Evolutionary conservation across 2,888 invertebrate species (phyloP).

Genomic region (Bruchidius siliquastri): DNA sequence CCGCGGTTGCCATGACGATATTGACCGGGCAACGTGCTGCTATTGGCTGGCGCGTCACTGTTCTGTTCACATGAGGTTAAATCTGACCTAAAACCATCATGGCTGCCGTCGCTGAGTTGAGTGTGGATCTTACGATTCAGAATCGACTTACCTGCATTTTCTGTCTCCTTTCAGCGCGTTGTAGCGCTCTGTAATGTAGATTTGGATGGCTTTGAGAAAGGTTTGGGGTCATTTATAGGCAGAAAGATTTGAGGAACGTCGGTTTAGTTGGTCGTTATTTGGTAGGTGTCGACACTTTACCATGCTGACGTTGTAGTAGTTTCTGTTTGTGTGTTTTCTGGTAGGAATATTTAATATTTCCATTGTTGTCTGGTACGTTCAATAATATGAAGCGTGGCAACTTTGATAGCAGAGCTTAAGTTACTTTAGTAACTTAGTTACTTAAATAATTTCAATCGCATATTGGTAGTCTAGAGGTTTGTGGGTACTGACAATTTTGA

Average conservation of each 20-base stretch:
- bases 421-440: too few relatives aligned
- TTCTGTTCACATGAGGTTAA: constrained; percentile 39
- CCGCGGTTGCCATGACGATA: constrained; percentile 46
- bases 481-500: too few relatives aligned
- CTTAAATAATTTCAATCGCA: too few relatives aligned
- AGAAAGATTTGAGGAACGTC: background rate
- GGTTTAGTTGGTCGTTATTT: background rate
- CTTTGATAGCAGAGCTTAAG: too few relatives aligned
- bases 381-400: too few relatives aligned
- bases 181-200: background rate
- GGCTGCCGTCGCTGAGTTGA: constrained; percentile 31
- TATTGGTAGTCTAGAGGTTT: too few relatives aligned
- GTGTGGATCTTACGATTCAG: constrained; percentile 25
- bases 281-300: background rate
- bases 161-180: constrained; percentile 18
- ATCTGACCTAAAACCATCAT: constrained; percentile 41
- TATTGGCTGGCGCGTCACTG: constrained; percentile 40
- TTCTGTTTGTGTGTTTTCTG: too few relatives aligned
- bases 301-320: background rate
- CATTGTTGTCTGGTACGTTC: too few relatives aligned
- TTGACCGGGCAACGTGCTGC: constrained; percentile 32
- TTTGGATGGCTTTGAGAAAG: background rate
- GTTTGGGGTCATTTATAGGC: background rate
- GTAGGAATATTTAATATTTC: too few relatives aligned
- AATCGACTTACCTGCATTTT: constrained; percentile 24